Evolutionary conservation across 92 coral and sea anemone species (phyloP).

Genomic region (Heteractis magnifica): DNA sequence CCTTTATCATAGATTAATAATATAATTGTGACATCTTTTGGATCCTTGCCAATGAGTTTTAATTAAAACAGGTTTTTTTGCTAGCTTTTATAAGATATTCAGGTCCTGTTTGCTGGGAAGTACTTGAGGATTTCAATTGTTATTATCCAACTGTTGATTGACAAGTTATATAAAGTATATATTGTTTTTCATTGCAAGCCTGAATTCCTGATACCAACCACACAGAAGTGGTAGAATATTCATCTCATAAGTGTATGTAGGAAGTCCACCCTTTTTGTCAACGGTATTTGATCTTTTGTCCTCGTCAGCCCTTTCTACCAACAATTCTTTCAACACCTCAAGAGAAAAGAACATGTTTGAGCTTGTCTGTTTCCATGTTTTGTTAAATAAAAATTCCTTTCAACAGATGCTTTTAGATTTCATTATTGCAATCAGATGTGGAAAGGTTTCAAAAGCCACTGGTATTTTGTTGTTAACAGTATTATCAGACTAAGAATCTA

Average conservation of each 20-base stretch:
- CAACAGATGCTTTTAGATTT: neutral
- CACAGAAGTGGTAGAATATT: neutral
- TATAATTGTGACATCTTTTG: neutral
- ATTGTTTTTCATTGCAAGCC: neutral
- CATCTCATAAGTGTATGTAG: neutral
- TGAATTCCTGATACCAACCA: neutral
- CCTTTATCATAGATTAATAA: neutral
- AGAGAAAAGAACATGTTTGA: conserved; percentile 13
- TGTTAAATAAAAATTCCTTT: conserved; percentile 16
- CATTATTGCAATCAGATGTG: conserved; percentile 21
- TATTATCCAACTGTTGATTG: too few species aligned
- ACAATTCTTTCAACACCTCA: conserved; percentile 18
- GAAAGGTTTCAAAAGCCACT: conserved; percentile 1
- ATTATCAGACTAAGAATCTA: neutral
- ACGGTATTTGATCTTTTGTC: neutral
- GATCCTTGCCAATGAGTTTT: too few species aligned
- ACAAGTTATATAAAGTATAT: too few species aligned
- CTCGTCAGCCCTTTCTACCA: neutral
- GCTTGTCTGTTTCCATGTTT: conserved; percentile 6
- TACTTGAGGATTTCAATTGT: too few species aligned
- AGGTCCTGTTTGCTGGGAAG: too few species aligned
- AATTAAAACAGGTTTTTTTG: too few species aligned
- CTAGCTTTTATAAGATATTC: too few species aligned
- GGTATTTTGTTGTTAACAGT: neutral
- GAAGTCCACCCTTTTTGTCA: neutral